phyloP scores from a whole-genome alignment of 2,113 vertebrate genomes.

The Melanerpes formicivorus region DNA sequence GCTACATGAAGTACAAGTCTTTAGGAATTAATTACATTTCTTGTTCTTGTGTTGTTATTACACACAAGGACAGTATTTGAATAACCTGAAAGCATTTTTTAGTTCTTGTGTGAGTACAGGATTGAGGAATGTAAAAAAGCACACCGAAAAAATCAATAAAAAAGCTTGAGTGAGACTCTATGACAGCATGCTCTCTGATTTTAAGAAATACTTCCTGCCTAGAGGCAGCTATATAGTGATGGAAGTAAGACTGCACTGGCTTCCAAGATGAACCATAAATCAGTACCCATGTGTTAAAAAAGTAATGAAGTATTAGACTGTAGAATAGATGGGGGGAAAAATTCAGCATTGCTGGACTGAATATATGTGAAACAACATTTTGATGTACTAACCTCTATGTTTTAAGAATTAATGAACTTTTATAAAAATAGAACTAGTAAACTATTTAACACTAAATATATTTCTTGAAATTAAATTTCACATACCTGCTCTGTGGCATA shows the following conservation, averaged over 20 bases:
- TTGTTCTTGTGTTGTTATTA: neutral
- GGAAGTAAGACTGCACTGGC: neutral
- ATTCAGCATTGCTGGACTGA: neutral
- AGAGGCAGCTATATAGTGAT: neutral
- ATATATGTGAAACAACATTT: neutral
- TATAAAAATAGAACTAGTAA: neutral
- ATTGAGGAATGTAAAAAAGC: neutral
- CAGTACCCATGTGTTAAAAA: neutral
- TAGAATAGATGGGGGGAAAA: neutral
- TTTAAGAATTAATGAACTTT: neutral
- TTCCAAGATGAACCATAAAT: neutral
- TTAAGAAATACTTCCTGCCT: neutral
- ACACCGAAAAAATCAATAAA: too few relatives aligned
- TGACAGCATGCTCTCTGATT: neutral
- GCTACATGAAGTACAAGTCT: neutral
- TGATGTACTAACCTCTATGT: neutral
- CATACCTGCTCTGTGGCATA: neutral
- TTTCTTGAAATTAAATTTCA: neutral
- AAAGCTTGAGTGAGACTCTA: neutral
- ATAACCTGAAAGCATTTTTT: neutral
- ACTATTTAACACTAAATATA: neutral
- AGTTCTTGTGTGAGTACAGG: neutral
- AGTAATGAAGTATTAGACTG: neutral
- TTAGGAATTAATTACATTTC: neutral
- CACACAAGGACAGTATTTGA: neutral